These are phyloP conservation scores for Palythoa grandis DNA, from an alignment of 92 coral and sea anemone genomes.

Conservation along the genomic window DNA sequence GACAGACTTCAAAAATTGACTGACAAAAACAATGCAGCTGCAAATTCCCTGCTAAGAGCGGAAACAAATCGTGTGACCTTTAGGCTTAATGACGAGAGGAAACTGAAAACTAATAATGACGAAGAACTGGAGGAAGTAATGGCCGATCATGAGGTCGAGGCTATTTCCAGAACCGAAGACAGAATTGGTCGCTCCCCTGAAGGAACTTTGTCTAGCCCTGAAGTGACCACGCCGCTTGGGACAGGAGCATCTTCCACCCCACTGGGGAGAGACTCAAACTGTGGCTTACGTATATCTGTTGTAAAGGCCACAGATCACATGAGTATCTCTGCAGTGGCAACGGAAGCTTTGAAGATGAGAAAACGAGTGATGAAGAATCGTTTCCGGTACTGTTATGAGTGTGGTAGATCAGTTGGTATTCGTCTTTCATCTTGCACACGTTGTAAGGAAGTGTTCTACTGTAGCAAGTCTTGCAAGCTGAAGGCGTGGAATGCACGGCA, in stretches of 20 bases:
- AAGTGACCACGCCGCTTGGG: conserved; percentile 27
- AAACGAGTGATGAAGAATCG: conserved; percentile 96
- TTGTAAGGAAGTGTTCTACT: conserved; percentile 95
- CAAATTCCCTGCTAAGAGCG: background rate
- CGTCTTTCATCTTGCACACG: conserved; percentile 97
- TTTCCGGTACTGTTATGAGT: conserved; percentile 98
- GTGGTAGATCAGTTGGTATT: conserved; percentile 97
- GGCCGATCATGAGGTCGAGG: conserved; percentile 80
- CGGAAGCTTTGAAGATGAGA: conserved; percentile 87
- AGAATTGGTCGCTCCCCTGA: background rate
- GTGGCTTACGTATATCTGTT: conserved; percentile 96
- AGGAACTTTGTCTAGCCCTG: conserved; percentile 10
- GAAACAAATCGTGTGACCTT: conserved; percentile 79
- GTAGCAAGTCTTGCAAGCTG: conserved; percentile 94
- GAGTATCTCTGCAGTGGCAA: conserved; percentile 91
- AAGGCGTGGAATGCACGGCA: conserved; percentile 98
- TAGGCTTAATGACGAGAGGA: conserved; percentile 57
- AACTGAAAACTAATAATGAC: conserved; percentile 24
- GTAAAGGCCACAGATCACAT: conserved; percentile 93
- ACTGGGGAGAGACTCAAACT: conserved; percentile 86
- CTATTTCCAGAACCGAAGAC: conserved; percentile 58
- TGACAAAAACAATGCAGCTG: conserved; percentile 16
- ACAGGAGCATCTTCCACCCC: conserved; percentile 46
- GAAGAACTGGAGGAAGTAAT: conserved; percentile 57
- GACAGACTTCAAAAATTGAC: conserved; percentile 51